Evolutionary conservation across 2,797 vertebrate species (phyloP), one percentile per base, ranked within the genome.

Genomic region (Danio albolineatus): DNA sequence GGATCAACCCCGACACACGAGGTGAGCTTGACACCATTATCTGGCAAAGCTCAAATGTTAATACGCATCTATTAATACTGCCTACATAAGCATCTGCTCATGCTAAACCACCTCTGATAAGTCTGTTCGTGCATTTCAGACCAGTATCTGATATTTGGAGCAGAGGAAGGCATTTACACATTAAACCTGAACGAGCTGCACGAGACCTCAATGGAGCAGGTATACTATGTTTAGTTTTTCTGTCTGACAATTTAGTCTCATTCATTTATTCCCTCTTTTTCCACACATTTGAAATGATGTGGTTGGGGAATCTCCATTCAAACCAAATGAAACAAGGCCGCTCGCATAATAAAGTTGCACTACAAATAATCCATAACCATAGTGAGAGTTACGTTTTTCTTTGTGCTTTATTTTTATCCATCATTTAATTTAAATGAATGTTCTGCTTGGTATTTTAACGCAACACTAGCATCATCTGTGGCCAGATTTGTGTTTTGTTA

Each of bases 201-300:
- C 54, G 98, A 99, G 93, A 98, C 97, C 1, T 97, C 97, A 19
- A 98, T 99, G 97, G 98, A 98, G 85, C 97, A 99, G 96, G 98
- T 98, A 28, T n/a, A 56, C 56, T 51, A 61, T 41, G 19, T 43
- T 7, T 44, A 41, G 10, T 19, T 43, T 36, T 69, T 5, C 48
- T 53, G n/a, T 8, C n/a, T 9, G 14, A 54, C 16, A 17, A 28
- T 49, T 44, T 17, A 41, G 3, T 5, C 14, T 12, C 10, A 38
- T 64, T 12, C 60, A 19, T 64, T 43, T 61, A 28, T 28, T 28
- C 28, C 1, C 28, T n/a, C 3, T 28, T 28, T 28, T n/a, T n/a
- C n/a, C n/a, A n/a, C n/a, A n/a, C n/a, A n/a, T n/a, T n/a, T n/a
- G 28, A 28, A 1, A 28, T 28, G 28, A 28, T 28, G 28, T 28